phyloP scores from a whole-genome alignment of 1,140 invertebrate species.

The Venustaconcha ellipsiformis region DNA sequence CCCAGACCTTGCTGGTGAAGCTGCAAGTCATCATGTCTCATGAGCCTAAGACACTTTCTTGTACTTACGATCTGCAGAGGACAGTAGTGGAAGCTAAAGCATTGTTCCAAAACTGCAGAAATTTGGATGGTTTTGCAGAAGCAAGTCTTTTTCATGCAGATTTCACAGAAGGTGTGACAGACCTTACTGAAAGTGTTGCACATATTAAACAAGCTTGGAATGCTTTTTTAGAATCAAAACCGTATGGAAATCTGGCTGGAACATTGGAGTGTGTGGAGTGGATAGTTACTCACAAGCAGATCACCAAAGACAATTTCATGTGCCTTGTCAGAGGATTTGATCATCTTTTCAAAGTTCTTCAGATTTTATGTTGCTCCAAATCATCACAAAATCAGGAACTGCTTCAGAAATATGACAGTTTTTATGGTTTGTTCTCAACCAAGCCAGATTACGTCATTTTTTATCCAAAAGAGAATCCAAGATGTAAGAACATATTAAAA shows the following conservation, averaged over 20 bases:
- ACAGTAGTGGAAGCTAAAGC: not conserved
- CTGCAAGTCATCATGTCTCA: conserved; percentile 7
- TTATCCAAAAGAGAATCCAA: conserved; percentile 40
- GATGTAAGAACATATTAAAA: conserved; percentile 30
- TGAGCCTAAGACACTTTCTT: not conserved
- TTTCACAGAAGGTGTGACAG: too few relatives aligned
- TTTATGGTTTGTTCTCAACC: conserved; percentile 41
- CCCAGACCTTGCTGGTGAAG: conserved; percentile 26
- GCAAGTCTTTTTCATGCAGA: conserved; percentile 24
- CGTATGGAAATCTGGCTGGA: conserved; percentile 27
- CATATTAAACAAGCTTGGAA: conserved; percentile 32
- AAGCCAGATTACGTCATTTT: conserved; percentile 23
- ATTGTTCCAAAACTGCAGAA: conserved; percentile 6
- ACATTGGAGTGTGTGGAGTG: conserved; percentile 34
- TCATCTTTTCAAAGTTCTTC: conserved; percentile 29
- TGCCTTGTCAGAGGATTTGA: conserved; percentile 31
- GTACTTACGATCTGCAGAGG: not conserved
- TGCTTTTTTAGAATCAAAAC: conserved; percentile 21
- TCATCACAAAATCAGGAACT: conserved; percentile 17
- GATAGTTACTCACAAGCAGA: conserved; percentile 22
- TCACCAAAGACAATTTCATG: conserved; percentile 5
- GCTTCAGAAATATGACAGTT: conserved; percentile 29
- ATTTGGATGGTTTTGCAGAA: conserved; percentile 24
- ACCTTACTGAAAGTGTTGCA: conserved; percentile 12
- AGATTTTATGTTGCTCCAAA: conserved; percentile 19